Base-by-base conservation (phyloP, 2,888 invertebrate species). In the Drosophila pullipes region DNA sequence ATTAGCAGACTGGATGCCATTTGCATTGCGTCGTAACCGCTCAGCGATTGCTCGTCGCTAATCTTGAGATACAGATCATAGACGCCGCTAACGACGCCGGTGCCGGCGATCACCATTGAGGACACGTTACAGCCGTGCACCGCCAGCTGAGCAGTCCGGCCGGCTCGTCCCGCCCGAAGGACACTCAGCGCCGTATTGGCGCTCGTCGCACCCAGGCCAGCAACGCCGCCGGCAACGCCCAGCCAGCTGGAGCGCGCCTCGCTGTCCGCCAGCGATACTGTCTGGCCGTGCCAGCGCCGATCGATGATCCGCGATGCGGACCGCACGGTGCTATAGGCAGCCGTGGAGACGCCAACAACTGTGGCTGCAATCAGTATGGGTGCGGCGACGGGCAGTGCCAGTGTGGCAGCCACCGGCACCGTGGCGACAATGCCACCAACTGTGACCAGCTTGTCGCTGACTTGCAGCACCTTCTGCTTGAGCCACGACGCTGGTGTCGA, bases 211-310 rank as follows among this genome's bases (percentile, higher is more conserved):
- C 87, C 83, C 5, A 90, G 18, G 1, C 89, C 77, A 0, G 82
- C 69, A 28, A 89, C 82, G 28, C 92, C 92, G 5, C 87, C 83
- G 0, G 85, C 89, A 18, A 92, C 80, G 7, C 91, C 88, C 30
- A 92, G 50, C 92, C 92, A 92, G 66, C 73, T 82, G n/a, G 76
- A 68, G 47, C 92, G 84, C 0, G 92, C 92, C 44, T 89, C 85
- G 2, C 75, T 71, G 33, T 92, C 78, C 3, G 68, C 60, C 11
- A 90, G 10, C 0, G 77, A 74, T 4, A 81, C 90, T 7, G 76
- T 74, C 74, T 92, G 91, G 0, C 89, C 81, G 52, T 92, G 92
- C 33, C 80, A 69, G 1, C 78, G 68, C 2, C 92, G 83, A 59
- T 89, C 83, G 1, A 74, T 65, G 7, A 92, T 83, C 2, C 76